These are phyloP conservation scores for Brachylomia viminalis DNA, from an alignment of 2,888 invertebrate genomes.

Conservation along the genomic window DNA sequence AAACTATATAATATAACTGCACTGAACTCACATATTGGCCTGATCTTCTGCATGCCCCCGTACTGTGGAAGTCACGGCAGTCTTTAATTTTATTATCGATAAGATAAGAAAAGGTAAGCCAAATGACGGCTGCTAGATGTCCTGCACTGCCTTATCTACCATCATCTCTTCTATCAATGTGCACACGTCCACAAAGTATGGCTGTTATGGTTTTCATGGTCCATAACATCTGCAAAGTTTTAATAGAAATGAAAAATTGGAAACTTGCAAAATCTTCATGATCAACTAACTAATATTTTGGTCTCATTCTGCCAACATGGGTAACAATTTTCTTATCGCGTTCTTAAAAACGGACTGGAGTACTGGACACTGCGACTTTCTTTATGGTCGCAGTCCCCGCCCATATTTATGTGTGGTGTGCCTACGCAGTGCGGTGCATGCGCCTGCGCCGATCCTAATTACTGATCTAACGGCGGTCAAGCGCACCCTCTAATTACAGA, in stretches of 20 bases:
- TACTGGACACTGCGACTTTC: constrained; percentile 10
- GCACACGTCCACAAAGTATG: background rate
- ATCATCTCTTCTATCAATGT: background rate
- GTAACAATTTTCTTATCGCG: background rate
- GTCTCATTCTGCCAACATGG: too few species aligned
- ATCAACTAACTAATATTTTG: too few species aligned
- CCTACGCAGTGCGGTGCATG: constrained; percentile 65
- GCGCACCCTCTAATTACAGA: constrained; percentile 79
- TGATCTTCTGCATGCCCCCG: background rate
- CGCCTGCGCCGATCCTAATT: constrained; percentile 80
- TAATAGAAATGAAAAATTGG: too few species aligned
- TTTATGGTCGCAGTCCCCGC: constrained; percentile 18
- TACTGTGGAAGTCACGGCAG: background rate
- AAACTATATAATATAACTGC: background rate
- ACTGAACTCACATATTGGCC: background rate
- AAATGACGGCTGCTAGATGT: background rate
- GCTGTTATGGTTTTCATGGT: background rate
- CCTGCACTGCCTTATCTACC: background rate
- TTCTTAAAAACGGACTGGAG: background rate
- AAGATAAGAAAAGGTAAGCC: too few species aligned
- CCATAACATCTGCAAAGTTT: background rate
- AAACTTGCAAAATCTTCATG: too few species aligned
- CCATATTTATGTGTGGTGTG: constrained; percentile 57
- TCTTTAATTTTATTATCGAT: too few species aligned
- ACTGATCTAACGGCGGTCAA: constrained; percentile 78